These are phyloP conservation scores for Cochlearius cochlearius DNA, from an alignment of 2,113 vertebrate species.

Conservation along the genomic window DNA sequence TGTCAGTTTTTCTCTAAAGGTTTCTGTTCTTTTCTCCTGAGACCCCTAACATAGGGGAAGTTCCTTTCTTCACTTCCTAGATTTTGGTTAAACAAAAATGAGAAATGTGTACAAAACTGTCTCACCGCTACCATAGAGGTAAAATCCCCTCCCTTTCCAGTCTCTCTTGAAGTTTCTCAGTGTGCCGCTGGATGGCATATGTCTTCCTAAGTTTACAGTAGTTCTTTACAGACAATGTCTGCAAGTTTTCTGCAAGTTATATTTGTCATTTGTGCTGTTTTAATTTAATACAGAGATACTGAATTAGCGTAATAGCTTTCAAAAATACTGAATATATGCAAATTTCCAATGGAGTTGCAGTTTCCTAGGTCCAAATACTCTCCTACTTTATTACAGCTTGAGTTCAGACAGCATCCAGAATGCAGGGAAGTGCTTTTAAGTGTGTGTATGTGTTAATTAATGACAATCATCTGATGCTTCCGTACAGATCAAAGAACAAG, in stretches of 20 bases:
- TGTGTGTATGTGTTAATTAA: neutral
- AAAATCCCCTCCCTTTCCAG: neutral
- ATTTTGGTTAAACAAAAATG: neutral
- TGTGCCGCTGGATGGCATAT: conserved; percentile 41
- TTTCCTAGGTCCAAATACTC: neutral
- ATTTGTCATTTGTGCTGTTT: neutral
- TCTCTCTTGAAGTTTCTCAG: neutral
- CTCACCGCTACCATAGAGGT: neutral
- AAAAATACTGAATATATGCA: neutral
- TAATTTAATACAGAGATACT: neutral
- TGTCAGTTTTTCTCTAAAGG: neutral
- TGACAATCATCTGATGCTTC: neutral
- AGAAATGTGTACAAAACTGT: neutral
- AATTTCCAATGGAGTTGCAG: neutral
- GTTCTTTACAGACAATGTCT: neutral
- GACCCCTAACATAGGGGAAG: neutral
- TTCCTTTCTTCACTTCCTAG: neutral
- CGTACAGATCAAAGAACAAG: neutral
- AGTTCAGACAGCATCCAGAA: neutral
- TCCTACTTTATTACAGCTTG: neutral
- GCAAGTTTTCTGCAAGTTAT: neutral
- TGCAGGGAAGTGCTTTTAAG: neutral
- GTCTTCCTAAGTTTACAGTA: neutral
- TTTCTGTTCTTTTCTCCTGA: neutral
- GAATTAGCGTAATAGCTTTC: neutral